Conservation (phyloP, 2,113 vertebrate species). For the Triplophysa tibetana region DNA sequence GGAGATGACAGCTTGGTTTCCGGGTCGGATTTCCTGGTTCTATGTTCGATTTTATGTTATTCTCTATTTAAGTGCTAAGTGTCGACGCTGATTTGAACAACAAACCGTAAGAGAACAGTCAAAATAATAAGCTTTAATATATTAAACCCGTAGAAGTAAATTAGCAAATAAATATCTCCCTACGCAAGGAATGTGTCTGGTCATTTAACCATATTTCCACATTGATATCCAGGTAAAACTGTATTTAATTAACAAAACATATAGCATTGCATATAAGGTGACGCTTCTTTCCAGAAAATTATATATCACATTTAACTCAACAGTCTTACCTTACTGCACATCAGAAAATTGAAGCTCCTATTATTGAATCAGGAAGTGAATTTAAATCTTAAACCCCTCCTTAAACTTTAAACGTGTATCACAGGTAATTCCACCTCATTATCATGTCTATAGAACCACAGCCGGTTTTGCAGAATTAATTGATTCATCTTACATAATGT, state of each 20-base stretch:
- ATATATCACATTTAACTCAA: not conserved
- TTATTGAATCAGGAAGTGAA: slow-evolving; percentile 35
- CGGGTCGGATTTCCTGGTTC: not conserved
- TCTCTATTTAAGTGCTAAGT: not conserved
- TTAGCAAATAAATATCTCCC: not conserved
- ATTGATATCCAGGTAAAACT: not conserved
- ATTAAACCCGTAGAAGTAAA: not conserved
- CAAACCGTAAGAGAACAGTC: not conserved
- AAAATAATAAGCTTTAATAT: no score
- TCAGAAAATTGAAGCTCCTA: not conserved
- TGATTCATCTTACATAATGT: no score
- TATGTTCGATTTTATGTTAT: not conserved
- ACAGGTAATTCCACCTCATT: not conserved
- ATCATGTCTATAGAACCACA: not conserved
- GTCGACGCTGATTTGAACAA: not conserved
- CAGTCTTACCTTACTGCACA: slow-evolving; percentile 20
- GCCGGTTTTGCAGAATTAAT: no score
- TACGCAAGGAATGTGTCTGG: not conserved
- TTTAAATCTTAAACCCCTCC: slow-evolving; percentile 41
- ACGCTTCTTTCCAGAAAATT: no score
- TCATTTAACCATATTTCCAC: not conserved
- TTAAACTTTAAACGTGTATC: not conserved
- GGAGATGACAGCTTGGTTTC: no score
- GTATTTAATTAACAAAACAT: not conserved
- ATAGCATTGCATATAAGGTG: no score